Percentiles rank a stretch among this genome's conserved stretches.
These are phyloP conservation scores for Cydia amplana DNA, from an alignment of 1,140 invertebrate genomes.

Conservation along the genomic window DNA sequence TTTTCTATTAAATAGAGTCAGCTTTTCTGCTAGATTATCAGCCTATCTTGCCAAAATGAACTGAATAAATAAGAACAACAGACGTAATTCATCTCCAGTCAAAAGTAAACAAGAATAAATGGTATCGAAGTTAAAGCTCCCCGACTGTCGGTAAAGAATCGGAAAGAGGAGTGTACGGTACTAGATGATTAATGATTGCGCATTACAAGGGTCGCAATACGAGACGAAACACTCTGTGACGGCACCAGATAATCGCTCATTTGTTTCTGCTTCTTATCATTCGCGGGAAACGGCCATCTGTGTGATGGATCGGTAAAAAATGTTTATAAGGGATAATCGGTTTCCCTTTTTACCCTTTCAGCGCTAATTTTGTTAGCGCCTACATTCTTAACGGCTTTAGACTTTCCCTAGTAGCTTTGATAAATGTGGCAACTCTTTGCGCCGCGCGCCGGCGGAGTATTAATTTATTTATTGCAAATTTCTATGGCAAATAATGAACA, in stretches of 20 bases:
- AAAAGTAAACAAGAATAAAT: constrained; percentile 35
- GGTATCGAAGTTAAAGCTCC: constrained; percentile 55
- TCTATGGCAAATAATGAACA: no score
- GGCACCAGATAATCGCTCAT: constrained; percentile 58
- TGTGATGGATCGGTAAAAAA: constrained; percentile 20
- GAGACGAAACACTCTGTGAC: constrained; percentile 57
- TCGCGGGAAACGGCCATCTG: constrained; percentile 33
- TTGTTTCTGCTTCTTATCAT: constrained; percentile 53
- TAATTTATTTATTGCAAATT: no score
- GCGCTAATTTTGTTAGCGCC: constrained; percentile 34
- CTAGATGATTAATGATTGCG: constrained; percentile 61
- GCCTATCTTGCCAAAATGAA: neutral
- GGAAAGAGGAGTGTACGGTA: constrained; percentile 41
- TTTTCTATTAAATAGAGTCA: neutral
- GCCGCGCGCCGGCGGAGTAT: no score
- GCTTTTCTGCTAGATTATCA: no score
- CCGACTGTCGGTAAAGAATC: constrained; percentile 48
- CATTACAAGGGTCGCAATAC: constrained; percentile 50
- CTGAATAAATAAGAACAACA: constrained; percentile 14
- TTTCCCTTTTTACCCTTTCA: neutral
- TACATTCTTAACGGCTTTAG: no score
- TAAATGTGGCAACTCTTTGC: no score
- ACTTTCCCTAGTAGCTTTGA: no score
- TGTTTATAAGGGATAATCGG: neutral
- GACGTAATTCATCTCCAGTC: neutral